These are phyloP conservation scores for Menidia beryllina DNA, from an alignment of 2,113 vertebrate species.

Conservation along the genomic window DNA sequence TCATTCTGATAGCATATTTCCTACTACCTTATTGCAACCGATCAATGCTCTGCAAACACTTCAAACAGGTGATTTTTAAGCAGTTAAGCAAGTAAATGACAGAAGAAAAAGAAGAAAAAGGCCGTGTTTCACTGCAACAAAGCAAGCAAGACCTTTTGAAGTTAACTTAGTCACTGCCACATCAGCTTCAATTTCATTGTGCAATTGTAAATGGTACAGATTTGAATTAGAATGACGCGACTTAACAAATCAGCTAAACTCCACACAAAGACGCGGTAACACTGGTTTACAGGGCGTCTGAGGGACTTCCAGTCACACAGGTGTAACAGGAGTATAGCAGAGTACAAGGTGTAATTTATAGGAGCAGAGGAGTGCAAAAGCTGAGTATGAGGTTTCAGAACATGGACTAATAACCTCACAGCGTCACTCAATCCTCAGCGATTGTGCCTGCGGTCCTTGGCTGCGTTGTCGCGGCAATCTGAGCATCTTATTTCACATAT, in stretches of 20 bases:
- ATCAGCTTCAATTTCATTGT: not conserved
- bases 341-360: constrained; percentile 51
- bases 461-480: constrained; percentile 58
- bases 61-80: not conserved
- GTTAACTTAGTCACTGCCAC: not conserved
- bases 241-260: not conserved
- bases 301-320: constrained; percentile 10
- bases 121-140: not conserved
- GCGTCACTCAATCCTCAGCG: constrained; percentile 72
- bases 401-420: constrained; percentile 68
- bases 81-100: too few species aligned
- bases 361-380: constrained; percentile 35
- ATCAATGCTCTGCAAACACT: not conserved
- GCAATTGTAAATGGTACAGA: not conserved
- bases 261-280: constrained; percentile 3
- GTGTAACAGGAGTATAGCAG: constrained; percentile 49
- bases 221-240: too few species aligned
- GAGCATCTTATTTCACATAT: constrained; percentile 53
- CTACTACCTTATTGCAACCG: not conserved
- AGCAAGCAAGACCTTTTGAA: not conserved
- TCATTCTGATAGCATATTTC: not conserved
- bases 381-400: constrained; percentile 68
- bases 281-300: constrained; percentile 15
- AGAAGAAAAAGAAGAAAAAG: too few species aligned
- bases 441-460: constrained; percentile 59